These are phyloP conservation scores for Scrobipalpa atriplicella DNA, from an alignment of 2,888 invertebrate genomes.

Conservation along the genomic window DNA sequence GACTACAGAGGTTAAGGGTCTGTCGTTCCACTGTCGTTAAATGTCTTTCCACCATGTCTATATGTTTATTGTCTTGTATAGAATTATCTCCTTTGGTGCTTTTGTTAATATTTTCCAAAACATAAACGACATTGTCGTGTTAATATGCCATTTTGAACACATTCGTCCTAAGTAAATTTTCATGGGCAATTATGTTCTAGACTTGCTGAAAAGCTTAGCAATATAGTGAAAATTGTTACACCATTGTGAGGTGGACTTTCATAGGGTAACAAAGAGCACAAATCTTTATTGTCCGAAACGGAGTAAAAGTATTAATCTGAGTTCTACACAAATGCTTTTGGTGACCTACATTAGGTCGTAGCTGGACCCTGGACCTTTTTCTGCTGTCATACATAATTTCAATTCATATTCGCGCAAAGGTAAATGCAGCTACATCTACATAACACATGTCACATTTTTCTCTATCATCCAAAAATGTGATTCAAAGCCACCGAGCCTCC, in stretches of 20 bases:
- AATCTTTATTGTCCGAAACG: not conserved
- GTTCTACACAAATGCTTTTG: no score
- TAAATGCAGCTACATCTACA: not conserved
- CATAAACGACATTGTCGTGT: constrained; percentile 2
- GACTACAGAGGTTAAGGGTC: constrained; percentile 13
- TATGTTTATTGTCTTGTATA: not conserved
- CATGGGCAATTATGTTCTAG: constrained; percentile 6
- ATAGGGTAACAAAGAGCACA: not conserved
- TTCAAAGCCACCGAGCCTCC: constrained; percentile 6
- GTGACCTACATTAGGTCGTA: no score
- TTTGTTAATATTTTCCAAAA: not conserved
- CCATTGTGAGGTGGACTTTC: not conserved
- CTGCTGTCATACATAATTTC: no score
- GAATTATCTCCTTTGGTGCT: not conserved
- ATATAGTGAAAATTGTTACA: not conserved
- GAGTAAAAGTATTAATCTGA: no score
- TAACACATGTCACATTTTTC: not conserved
- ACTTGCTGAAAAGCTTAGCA: not conserved
- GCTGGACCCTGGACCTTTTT: no score
- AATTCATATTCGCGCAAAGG: not conserved
- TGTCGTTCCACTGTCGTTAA: constrained; percentile 12
- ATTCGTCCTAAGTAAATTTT: not conserved
- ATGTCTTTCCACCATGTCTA: not conserved
- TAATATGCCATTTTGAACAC: not conserved
- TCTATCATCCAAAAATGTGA: constrained; percentile 3